Evolutionary conservation across 2,113 vertebrate species (phyloP), one percentile per base, ranked within the genome.

Genomic region (Conger conger): DNA sequence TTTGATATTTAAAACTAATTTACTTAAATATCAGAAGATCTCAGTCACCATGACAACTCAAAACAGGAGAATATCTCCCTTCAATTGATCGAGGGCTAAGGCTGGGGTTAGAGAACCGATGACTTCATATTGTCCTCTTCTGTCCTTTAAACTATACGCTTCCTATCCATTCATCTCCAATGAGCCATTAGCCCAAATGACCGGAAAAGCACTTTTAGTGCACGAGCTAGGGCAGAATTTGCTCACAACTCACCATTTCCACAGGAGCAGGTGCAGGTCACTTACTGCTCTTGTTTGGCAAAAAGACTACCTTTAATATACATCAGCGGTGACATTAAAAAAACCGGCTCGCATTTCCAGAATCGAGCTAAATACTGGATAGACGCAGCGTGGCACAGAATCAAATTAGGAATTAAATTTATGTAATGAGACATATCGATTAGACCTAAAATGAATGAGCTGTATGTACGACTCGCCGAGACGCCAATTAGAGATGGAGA

Each of bases 401-500:
- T 73, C 68, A 33, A 33, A 73, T 33, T 73, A 4, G 68, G 68
- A 73, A 73, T 73, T 18, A 73, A 73, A 73, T 73, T 73, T 73
- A 73, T 73, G n/a, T 33, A 73, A 73, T 73, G 68, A 73, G 68
- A 73, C 68, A 73, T 73, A 73, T 73, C 15, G 68, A 73, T 73
- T 73, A 73, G 68, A n/a, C 30, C 27, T 73, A 33, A 73, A 27
- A 73, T 73, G 68, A 30, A 73, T 73, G 33, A 73, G 60, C 23
- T 11, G 68, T 30, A 73, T 23, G 27, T 27, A 23, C 9, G 27
- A 9, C 68, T 73, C n/a, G 1, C 13, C 1, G 9, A 33, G 68
- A 33, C 68, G 68, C 68, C 68, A 73, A 63, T 73, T 4, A 73
- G 68, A 73, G 68, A 73, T 73, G 0, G 68, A n/a, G n/a, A 33